Evolutionary conservation across 2,797 vertebrate species (phyloP), one percentile per base, ranked within the genome.

Genomic region (Pipistrellus kuhlii): DNA sequence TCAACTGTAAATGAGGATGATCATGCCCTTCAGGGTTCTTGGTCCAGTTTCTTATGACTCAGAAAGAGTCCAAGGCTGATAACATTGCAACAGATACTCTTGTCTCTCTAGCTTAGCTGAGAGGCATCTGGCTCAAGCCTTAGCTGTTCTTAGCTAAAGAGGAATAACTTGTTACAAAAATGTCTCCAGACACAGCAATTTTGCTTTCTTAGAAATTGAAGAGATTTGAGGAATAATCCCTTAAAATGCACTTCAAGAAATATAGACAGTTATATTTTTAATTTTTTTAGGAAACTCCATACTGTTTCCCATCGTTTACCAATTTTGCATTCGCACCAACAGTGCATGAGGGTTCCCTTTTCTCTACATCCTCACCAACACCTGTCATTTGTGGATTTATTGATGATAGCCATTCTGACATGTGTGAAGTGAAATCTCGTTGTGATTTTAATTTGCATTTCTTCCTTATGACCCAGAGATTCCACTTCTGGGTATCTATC

Each of bases 241-340:
- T 88, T 88, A 90, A 94, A 90, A 92, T 73, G 32, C 1, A 41
- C 35, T 71, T 91, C 25, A 88, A 64, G 71, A 90, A 84, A 91
- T 44, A 20, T 53, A 25, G 35, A 73, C 66, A 57, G 12, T 35
- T 69, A 9, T 10, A 38, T 69, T 21, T 35, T 69, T 35, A 69
- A 35, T 38, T 35, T 69, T 69, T 69, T 35, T 8, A 21, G 18
- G 9, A 10, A 69, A 20, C 18, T 21, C 66, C 66, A 35, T 21
- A 38, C n/a, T 66, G 64, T 32, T 66, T 66, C n/a, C n/a, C n/a
- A 66, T 66, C 18, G 64, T 32, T 15, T 17, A 66, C 64, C n/a
- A 66, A 32, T 32, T 8, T 66, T 41, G 15, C 64, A 32, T 32
- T 32, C 17, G n/a, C 64, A 32, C 17, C 64, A 66, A 32, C n/a